phyloP scores from a whole-genome alignment of 2,797 vertebrate species.

The Cheirogaleus major region DNA sequence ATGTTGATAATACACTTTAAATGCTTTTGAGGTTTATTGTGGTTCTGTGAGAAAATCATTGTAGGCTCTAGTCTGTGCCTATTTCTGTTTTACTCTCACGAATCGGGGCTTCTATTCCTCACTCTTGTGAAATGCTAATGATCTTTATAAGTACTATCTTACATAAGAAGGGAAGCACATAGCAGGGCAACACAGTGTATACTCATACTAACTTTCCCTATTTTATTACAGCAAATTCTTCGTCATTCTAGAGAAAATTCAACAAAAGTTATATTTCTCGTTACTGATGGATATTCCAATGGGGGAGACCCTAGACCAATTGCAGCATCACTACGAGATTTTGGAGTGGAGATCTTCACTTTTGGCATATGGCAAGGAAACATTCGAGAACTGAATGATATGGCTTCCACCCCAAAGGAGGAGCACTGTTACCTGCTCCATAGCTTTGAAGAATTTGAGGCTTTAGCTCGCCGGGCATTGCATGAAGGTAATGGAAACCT shows the following conservation, averaged over 20 bases:
- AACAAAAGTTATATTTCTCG: slow-evolving; percentile 96
- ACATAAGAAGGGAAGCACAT: neutral
- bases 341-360: slow-evolving; percentile 98
- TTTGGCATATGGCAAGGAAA: slow-evolving; percentile 99
- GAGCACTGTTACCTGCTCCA: slow-evolving; percentile 98
- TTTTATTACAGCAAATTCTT: slow-evolving; percentile 94
- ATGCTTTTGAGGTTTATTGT: neutral
- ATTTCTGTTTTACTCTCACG: neutral
- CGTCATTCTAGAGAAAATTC: slow-evolving; percentile 93
- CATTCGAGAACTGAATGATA: slow-evolving; percentile 96
- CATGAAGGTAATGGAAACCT: slow-evolving; percentile 92
- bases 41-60: neutral
- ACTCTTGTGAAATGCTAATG: neutral
- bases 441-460: slow-evolving; percentile 98
- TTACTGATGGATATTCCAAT: slow-evolving; percentile 98
- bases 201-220: slow-evolving; percentile 36
- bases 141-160: neutral
- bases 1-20: neutral
- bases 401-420: slow-evolving; percentile 97
- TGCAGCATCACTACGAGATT: slow-evolving; percentile 92
- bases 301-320: slow-evolving; percentile 96
- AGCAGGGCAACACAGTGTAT: neutral
- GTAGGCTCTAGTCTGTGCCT: neutral
- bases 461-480: slow-evolving; percentile 94
- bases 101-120: neutral